Conservation (phyloP, 2,888 invertebrate species). For the Caenorhabditis sp. region DNA sequence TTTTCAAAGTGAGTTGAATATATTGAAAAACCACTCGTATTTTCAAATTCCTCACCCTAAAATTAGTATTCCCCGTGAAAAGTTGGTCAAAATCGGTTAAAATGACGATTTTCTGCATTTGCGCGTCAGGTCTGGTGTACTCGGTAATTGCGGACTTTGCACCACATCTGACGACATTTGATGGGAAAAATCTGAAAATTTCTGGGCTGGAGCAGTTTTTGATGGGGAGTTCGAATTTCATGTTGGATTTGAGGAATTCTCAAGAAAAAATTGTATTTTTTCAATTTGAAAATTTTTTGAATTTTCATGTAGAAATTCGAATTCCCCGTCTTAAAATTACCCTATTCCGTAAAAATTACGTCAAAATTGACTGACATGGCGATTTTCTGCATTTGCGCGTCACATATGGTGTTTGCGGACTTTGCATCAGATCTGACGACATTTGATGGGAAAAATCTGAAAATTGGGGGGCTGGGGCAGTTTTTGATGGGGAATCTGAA, state of each 20-base stretch:
- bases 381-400: conserved; percentile 1
- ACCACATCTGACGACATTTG: not conserved
- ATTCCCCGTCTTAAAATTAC: no score
- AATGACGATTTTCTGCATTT: not conserved
- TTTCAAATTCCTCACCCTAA: no score
- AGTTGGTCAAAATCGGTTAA: no score
- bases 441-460: not conserved
- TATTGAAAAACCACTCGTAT: no score
- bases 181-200: not conserved
- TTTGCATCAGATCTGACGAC: not conserved
- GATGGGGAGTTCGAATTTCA: not conserved
- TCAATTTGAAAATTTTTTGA: no score
- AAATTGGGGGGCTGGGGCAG: not conserved
- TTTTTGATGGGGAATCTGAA: not conserved
- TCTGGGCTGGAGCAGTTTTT: not conserved
- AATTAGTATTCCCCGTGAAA: no score
- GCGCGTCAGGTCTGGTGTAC: not conserved
- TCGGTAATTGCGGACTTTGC: not conserved
- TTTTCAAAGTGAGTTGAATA: conserved; percentile 37
- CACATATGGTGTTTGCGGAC: not conserved
- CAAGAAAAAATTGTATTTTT: not conserved
- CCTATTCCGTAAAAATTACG: no score
- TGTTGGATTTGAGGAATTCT: not conserved
- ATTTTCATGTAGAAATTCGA: conserved; percentile 8
- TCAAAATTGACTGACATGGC: no score